A percentile compares a stretch with the other conserved stretches of the same genome.
These are phyloP conservation scores for Caerostris extrusa DNA, from an alignment of 1,140 invertebrate genomes.

Conservation along the genomic window DNA sequence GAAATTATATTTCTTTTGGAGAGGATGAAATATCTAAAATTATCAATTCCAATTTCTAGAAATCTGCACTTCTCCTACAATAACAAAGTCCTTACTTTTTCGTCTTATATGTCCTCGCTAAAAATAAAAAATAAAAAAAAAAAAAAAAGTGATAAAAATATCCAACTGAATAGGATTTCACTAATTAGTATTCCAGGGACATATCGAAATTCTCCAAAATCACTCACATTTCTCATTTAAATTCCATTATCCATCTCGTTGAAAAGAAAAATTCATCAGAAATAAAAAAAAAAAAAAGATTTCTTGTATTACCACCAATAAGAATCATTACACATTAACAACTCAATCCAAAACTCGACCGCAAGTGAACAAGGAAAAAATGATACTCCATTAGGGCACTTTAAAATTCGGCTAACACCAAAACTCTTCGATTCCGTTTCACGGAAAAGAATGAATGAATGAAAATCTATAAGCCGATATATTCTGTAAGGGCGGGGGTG, in stretches of 20 bases:
- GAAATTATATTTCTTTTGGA: too few relatives aligned
- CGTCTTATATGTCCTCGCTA: too few relatives aligned
- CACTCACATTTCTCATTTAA: not conserved
- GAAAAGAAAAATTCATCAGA: not conserved
- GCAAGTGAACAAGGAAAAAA: conserved; percentile 24
- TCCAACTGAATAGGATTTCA: too few relatives aligned
- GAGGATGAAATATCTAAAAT: too few relatives aligned
- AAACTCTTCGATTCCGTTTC: not conserved
- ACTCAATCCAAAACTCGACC: not conserved
- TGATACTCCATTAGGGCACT: conserved; percentile 55
- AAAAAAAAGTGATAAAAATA: too few relatives aligned
- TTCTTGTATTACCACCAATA: not conserved
- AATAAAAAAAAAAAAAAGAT: not conserved
- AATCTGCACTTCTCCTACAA: too few relatives aligned
- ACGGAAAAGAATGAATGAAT: conserved; percentile 44
- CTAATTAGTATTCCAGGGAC: not conserved
- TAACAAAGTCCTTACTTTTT: too few relatives aligned
- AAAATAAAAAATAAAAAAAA: too few relatives aligned
- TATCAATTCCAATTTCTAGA: too few relatives aligned
- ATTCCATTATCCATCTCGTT: not conserved
- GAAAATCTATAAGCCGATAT: conserved; percentile 72
- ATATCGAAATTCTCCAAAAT: not conserved
- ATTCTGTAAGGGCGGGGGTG: not conserved
- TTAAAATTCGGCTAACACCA: conserved; percentile 21
- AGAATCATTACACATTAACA: not conserved